Evolutionary conservation across 2,888 invertebrate genomes (phyloP).

Genomic region (Graphium colonna): DNA sequence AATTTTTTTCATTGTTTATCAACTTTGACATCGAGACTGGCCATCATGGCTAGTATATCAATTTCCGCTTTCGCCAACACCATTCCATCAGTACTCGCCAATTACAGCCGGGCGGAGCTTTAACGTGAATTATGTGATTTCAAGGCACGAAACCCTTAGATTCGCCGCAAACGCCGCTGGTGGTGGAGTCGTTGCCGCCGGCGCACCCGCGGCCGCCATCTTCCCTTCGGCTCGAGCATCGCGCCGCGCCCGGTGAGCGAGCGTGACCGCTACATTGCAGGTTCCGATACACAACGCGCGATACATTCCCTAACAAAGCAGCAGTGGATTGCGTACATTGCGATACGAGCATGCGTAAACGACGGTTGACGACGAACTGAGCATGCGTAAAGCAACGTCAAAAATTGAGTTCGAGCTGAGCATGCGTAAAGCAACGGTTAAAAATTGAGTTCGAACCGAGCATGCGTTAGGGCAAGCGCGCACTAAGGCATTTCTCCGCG

Average conservation of each 20-base stretch:
- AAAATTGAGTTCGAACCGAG: neutral
- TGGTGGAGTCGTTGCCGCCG: constrained; percentile 71
- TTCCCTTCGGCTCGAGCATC: constrained; percentile 76
- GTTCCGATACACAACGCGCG: constrained; percentile 47
- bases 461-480: too few species aligned
- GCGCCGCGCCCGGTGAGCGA: constrained; percentile 79
- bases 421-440: too few species aligned
- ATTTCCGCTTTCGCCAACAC: too few species aligned
- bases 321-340: constrained; percentile 23
- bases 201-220: constrained; percentile 73
- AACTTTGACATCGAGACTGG: too few species aligned
- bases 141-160: constrained; percentile 88
- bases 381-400: too few species aligned
- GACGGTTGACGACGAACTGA: too few species aligned
- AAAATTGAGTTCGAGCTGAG: neutral
- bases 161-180: constrained; percentile 90
- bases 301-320: constrained; percentile 53
- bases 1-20: too few species aligned
- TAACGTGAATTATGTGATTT: neutral
- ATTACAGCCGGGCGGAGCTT: neutral
- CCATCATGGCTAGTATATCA: too few species aligned
- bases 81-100: too few species aligned
- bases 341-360: too few species aligned
- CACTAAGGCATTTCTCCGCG: too few species aligned
- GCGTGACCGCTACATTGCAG: constrained; percentile 74